Evolutionary conservation across 64 coral and sea anemone genomes (phyloP).

Genomic region (Anthopleura sola): DNA sequence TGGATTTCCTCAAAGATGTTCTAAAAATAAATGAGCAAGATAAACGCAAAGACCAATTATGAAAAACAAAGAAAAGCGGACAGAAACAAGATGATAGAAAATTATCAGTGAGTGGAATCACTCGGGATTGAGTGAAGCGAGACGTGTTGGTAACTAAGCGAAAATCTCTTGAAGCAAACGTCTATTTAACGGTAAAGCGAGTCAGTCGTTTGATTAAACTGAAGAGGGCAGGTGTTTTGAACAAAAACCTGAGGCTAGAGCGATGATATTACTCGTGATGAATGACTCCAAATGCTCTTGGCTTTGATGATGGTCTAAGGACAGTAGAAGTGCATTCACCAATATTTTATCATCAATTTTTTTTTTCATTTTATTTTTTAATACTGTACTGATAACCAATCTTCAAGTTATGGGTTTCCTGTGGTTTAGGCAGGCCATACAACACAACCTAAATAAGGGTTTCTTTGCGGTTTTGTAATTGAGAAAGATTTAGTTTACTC

Average conservation of each 20-base stretch:
- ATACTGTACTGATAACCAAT: no score
- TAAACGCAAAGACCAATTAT: neutral
- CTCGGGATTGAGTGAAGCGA: neutral
- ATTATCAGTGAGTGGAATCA: neutral
- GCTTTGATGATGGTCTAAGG: neutral
- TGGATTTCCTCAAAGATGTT: neutral
- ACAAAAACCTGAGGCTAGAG: neutral
- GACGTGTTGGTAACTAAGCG: neutral
- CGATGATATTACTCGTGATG: neutral
- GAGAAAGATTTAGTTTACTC: neutral
- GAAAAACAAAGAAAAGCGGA: conserved; percentile 1
- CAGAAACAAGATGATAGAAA: neutral
- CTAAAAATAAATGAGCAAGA: neutral
- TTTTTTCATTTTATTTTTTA: no score
- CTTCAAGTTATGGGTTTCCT: no score
- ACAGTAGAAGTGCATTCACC: neutral
- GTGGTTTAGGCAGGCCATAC: neutral
- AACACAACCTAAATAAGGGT: neutral
- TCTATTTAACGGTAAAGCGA: neutral
- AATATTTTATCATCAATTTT: neutral
- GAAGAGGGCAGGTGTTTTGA: neutral
- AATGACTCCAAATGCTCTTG: neutral
- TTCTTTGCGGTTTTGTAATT: neutral
- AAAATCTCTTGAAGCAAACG: neutral
- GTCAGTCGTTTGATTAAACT: neutral